These are phyloP conservation scores for Morinoia aosen DNA, from an alignment of 2,888 invertebrate species.

Conservation along the genomic window DNA sequence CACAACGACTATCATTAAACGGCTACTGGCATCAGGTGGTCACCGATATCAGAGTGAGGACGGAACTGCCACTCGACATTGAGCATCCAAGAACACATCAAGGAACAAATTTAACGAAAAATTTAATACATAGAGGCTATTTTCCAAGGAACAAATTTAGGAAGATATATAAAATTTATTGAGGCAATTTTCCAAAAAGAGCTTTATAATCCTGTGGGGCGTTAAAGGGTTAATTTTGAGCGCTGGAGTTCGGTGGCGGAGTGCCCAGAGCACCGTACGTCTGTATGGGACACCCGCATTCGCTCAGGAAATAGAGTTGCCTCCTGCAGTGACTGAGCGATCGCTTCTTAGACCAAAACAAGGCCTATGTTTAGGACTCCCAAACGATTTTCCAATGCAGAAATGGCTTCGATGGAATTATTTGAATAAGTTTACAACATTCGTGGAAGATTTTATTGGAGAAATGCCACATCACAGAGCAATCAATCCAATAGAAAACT, in stretches of 20 bases:
- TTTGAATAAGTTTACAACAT: not conserved
- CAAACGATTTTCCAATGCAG: not conserved
- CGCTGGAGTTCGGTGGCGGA: not conserved
- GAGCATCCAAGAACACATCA: too few relatives aligned
- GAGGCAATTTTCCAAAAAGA: too few relatives aligned
- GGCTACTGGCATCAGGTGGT: too few relatives aligned
- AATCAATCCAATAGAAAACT: not conserved
- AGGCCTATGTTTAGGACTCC: not conserved
- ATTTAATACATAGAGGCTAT: too few relatives aligned
- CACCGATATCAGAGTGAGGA: too few relatives aligned
- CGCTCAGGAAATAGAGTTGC: not conserved
- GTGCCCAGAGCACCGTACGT: not conserved
- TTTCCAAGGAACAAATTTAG: too few relatives aligned
- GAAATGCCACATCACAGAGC: too few relatives aligned
- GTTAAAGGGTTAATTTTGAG: not conserved
- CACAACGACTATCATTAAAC: too few relatives aligned
- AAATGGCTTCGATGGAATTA: not conserved
- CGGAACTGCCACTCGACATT: too few relatives aligned
- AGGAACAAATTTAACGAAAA: too few relatives aligned
- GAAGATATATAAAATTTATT: too few relatives aligned
- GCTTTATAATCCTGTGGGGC: not conserved
- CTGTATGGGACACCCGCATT: not conserved
- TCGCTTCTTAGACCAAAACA: not conserved
- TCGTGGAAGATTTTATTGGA: too few relatives aligned
- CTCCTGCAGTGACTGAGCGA: not conserved